phyloP scores from a whole-genome alignment of 2,888 invertebrate genomes.

The Cheilosia soror region DNA sequence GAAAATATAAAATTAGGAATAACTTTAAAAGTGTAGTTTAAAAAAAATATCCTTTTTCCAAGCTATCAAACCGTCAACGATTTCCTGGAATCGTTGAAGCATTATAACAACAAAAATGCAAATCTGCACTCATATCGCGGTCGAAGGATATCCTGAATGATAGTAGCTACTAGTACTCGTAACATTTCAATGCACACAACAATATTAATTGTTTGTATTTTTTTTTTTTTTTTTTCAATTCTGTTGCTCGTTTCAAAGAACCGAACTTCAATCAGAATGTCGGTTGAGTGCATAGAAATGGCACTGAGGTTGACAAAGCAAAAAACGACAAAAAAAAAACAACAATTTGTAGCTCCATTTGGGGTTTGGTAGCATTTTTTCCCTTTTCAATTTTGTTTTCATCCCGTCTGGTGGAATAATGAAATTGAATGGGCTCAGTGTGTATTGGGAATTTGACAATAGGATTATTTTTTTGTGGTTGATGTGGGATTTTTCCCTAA shows the following conservation, averaged over 20 bases:
- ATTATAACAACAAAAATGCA: neutral
- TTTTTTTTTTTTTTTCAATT: conserved; percentile 19
- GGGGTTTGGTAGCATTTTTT: conserved; percentile 38
- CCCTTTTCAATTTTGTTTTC: neutral
- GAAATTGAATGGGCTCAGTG: conserved; percentile 43
- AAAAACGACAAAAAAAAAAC: conserved; percentile 15
- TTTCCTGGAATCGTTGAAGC: conserved; percentile 6
- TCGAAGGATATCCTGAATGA: conserved; percentile 48
- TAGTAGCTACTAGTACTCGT: conserved; percentile 19
- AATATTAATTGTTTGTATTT: conserved; percentile 57
- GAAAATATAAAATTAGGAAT: neutral
- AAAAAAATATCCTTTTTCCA: no score
- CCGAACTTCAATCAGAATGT: conserved; percentile 47
- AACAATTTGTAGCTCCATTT: conserved; percentile 60
- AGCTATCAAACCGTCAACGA: neutral
- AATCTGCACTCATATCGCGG: conserved; percentile 3
- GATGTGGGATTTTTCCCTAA: neutral
- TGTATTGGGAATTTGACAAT: conserved; percentile 37
- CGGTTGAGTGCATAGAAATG: conserved; percentile 48
- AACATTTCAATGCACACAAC: conserved; percentile 57
- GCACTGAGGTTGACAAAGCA: conserved; percentile 12
- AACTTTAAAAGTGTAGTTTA: no score
- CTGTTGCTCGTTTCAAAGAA: conserved; percentile 28
- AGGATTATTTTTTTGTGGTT: conserved; percentile 4
- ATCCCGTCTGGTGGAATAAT: neutral